Evolutionary conservation across 2,797 vertebrate species (phyloP).

Genomic region (Anabas testudineus): DNA sequence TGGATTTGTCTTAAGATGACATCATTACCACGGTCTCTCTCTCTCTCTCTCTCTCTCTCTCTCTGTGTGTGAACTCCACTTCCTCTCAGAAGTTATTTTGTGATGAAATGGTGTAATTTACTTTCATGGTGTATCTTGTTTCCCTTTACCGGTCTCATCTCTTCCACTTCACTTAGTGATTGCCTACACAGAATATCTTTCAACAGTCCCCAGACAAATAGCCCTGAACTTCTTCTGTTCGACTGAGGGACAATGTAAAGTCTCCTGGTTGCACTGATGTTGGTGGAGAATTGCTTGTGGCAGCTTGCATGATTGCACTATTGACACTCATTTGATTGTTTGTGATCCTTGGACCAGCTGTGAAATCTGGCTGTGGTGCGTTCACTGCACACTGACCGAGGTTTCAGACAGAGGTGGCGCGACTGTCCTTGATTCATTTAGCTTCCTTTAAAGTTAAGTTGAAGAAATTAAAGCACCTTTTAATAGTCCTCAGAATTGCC

Average conservation of each 20-base stretch:
- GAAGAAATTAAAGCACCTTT: not conserved
- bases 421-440: not conserved
- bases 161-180: constrained; percentile 65
- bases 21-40: constrained; percentile 33
- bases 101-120: constrained; percentile 70
- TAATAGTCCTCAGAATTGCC: constrained; percentile 1
- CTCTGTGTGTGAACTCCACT: constrained; percentile 41
- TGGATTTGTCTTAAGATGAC: constrained; percentile 48
- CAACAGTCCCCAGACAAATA: constrained; percentile 61
- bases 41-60: constrained; percentile 38
- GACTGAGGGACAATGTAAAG: constrained; percentile 12
- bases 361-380: constrained; percentile 11
- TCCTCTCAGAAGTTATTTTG: constrained; percentile 62
- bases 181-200: constrained; percentile 72
- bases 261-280: not conserved
- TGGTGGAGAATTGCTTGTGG: not conserved
- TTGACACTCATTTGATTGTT: constrained; percentile 22
- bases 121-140: constrained; percentile 48
- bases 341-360: not conserved
- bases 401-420: not conserved
- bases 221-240: constrained; percentile 46
- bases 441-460: not conserved
- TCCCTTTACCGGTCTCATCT: constrained; percentile 45
- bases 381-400: not conserved
- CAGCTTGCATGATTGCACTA: not conserved